Evolutionary conservation across 2,113 vertebrate genomes (phyloP).

Genomic region (Perognathus longimembris): DNA sequence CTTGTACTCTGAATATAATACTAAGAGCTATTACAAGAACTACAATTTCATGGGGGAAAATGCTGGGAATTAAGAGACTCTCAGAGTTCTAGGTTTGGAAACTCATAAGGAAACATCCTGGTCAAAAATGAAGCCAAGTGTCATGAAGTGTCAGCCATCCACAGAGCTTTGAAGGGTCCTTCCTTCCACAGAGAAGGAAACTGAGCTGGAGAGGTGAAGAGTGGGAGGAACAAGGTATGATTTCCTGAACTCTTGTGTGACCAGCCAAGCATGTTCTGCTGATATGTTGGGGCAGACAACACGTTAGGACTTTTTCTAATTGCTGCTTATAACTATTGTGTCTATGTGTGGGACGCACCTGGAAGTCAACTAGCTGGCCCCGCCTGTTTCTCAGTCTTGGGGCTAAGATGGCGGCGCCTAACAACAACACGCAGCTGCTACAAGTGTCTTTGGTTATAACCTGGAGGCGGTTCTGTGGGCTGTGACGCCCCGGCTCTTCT

Average conservation of each 20-base stretch:
- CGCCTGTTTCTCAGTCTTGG: too few relatives aligned
- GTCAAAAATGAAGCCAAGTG: slow-evolving; percentile 34
- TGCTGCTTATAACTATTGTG: not conserved
- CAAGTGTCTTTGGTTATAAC: too few relatives aligned
- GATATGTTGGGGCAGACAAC: not conserved
- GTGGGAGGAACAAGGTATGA: not conserved
- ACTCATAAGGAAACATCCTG: not conserved
- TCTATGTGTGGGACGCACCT: too few relatives aligned
- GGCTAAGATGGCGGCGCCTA: too few relatives aligned
- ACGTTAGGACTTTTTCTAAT: not conserved
- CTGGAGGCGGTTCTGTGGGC: too few relatives aligned
- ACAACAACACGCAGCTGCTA: too few relatives aligned
- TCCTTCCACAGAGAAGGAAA: not conserved
- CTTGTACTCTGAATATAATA: not conserved
- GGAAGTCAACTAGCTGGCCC: too few relatives aligned
- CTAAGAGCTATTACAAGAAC: slow-evolving; percentile 1
- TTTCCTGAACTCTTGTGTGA: not conserved
- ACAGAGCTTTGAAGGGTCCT: not conserved
- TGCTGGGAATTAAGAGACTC: not conserved
- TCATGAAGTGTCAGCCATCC: slow-evolving; percentile 14
- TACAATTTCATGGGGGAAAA: not conserved
- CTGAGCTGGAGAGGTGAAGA: not conserved
- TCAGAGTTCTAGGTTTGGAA: slow-evolving; percentile 15
- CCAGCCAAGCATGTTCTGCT: not conserved
- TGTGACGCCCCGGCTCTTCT: too few relatives aligned